These are phyloP conservation scores for Parapristionchus giblindavisi DNA, from an alignment of 2,888 invertebrate genomes.

Conservation along the genomic window DNA sequence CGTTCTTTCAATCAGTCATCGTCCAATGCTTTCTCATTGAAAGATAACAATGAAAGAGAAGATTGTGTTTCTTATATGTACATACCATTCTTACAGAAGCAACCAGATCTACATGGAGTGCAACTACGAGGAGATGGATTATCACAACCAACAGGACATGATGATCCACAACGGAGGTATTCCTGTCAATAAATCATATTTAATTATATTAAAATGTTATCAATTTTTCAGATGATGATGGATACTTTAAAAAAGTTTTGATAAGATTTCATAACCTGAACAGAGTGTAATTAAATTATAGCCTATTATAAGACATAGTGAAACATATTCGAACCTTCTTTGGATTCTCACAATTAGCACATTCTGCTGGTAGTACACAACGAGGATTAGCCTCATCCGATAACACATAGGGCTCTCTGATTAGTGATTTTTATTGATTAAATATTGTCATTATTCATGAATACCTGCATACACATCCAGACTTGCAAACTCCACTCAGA, in stretches of 20 bases:
- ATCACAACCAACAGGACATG: constrained; percentile 65
- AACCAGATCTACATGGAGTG: constrained; percentile 64
- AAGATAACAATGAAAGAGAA: no score
- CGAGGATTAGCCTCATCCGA: constrained; percentile 48
- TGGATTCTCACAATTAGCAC: constrained; percentile 53
- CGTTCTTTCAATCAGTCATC: no score
- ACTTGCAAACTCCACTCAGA: constrained; percentile 46
- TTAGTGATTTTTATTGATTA: not conserved
- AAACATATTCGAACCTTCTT: constrained; percentile 37
- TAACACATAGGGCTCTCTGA: constrained; percentile 33
- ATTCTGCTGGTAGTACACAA: constrained; percentile 60
- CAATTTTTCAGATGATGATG: no score
- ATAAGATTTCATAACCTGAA: no score
- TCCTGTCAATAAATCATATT: constrained; percentile 50
- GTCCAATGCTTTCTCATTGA: not conserved
- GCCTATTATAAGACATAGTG: no score
- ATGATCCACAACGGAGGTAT: constrained; percentile 57
- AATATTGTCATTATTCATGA: not conserved
- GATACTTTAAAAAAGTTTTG: no score
- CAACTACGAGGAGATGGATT: constrained; percentile 58
- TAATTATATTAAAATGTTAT: no score
- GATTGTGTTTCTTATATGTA: not conserved
- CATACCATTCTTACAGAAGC: constrained; percentile 61
- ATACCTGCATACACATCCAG: constrained; percentile 60
- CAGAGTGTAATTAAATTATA: no score